Conservation (phyloP, 2,888 invertebrate species). For the Onthophagus sagittarius region DNA sequence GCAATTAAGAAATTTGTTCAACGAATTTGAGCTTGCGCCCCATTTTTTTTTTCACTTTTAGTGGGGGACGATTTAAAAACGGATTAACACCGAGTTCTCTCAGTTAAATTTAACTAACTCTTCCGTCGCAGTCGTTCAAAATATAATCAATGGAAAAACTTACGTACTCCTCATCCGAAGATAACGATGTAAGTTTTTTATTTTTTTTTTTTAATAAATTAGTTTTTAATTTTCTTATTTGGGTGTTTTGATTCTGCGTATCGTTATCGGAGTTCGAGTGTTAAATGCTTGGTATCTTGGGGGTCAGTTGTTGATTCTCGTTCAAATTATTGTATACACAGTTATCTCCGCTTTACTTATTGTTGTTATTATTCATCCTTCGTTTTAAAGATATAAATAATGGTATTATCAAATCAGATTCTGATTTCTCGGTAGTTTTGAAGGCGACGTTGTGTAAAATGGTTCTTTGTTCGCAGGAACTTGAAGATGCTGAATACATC, state of each 20-base stretch:
- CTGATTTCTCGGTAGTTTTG: neutral
- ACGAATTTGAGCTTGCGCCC: too few species aligned
- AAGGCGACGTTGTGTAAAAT: neutral
- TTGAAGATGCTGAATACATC: constrained; percentile 31
- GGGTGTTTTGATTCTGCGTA: neutral
- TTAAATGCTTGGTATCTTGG: neutral
- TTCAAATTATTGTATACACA: neutral
- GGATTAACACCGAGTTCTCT: too few species aligned
- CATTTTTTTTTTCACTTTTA: too few species aligned
- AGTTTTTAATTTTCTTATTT: neutral
- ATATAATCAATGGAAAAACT: constrained; percentile 24
- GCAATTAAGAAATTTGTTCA: too few species aligned
- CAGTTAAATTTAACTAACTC: too few species aligned
- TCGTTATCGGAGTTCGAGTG: neutral
- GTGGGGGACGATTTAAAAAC: too few species aligned
- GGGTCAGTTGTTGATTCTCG: neutral
- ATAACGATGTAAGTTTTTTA: constrained; percentile 22
- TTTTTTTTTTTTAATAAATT: neutral
- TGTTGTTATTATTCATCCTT: too few species aligned
- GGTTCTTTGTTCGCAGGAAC: constrained; percentile 25
- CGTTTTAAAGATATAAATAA: too few species aligned
- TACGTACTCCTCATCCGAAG: constrained; percentile 27
- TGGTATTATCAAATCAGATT: neutral
- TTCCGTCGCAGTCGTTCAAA: neutral
- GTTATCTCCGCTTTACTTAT: too few species aligned